Evolutionary conservation across 2,888 invertebrate species (phyloP).

Genomic region (Ophion costatus): DNA sequence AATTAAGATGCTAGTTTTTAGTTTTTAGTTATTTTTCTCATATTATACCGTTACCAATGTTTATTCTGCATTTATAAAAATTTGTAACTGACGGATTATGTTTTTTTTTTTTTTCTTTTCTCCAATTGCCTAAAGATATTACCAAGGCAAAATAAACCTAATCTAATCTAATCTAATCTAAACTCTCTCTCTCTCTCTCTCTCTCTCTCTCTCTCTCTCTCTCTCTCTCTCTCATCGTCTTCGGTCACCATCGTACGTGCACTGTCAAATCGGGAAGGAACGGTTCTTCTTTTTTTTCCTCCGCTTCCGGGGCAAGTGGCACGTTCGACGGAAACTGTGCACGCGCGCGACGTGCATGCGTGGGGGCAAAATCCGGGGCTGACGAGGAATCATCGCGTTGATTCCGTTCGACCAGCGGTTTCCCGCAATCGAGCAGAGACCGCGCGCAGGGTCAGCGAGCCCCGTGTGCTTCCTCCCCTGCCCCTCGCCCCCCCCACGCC

Average conservation of each 20-base stretch:
- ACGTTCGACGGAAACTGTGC: conserved; percentile 10
- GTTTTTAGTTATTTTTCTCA: too few relatives aligned
- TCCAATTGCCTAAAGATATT: too few relatives aligned
- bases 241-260: neutral
- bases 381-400: neutral
- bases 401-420: conserved; percentile 4
- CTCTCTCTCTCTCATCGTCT: too few relatives aligned
- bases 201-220: too few relatives aligned
- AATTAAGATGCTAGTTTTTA: too few relatives aligned
- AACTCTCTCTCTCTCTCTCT: neutral
- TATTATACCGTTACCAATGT: too few relatives aligned
- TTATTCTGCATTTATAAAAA: too few relatives aligned
- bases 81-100: too few relatives aligned
- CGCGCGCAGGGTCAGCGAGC: conserved; percentile 56
- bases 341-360: neutral
- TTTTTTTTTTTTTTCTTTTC: too few relatives aligned
- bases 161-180: too few relatives aligned
- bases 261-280: neutral
- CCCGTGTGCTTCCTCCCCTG: conserved; percentile 25
- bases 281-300: neutral
- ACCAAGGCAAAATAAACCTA: too few relatives aligned
- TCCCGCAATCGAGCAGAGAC: conserved; percentile 28
- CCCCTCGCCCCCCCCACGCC: conserved; percentile 32
- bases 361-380: neutral
- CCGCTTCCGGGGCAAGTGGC: conserved; percentile 6